phyloP scores from a whole-genome alignment of 1,140 invertebrate genomes.

The Platyura marginata region DNA sequence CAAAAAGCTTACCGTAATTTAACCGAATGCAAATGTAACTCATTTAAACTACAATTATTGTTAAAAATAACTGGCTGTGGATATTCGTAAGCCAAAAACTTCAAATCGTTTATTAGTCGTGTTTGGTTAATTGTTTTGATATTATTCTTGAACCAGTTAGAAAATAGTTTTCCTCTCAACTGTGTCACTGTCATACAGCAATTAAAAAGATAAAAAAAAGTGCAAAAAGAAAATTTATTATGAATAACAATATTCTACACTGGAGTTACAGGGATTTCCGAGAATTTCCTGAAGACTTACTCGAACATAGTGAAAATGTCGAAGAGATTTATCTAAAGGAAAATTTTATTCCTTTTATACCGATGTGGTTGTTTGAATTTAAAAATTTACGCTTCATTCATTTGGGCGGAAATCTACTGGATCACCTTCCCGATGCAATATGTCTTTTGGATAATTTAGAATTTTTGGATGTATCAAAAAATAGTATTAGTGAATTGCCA shows the following conservation, averaged over 20 bases:
- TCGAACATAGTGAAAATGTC: slow-evolving; percentile 16
- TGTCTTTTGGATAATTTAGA: slow-evolving; percentile 20
- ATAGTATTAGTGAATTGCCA: slow-evolving; percentile 14
- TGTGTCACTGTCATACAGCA: not conserved
- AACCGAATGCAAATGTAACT: no score
- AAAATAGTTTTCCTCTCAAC: not conserved
- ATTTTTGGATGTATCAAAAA: slow-evolving; percentile 21
- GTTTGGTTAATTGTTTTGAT: no score
- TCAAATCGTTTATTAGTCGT: no score
- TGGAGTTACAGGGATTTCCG: slow-evolving; percentile 24
- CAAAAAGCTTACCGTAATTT: no score
- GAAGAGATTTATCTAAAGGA: slow-evolving; percentile 22
- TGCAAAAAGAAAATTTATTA: slow-evolving; percentile 2
- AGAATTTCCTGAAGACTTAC: slow-evolving; percentile 20
- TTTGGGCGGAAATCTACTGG: slow-evolving; percentile 18
- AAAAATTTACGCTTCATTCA: slow-evolving; percentile 21
- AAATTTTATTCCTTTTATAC: slow-evolving; percentile 21
- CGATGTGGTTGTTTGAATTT: slow-evolving; percentile 20
- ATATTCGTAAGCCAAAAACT: no score
- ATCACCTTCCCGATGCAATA: slow-evolving; percentile 14
- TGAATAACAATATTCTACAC: slow-evolving; percentile 22
- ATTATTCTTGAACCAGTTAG: not conserved
- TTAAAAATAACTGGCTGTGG: no score
- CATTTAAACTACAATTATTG: no score
- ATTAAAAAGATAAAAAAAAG: no score